phyloP scores from a whole-genome alignment of 2,797 vertebrate species.

The Phylloscopus collybita region DNA sequence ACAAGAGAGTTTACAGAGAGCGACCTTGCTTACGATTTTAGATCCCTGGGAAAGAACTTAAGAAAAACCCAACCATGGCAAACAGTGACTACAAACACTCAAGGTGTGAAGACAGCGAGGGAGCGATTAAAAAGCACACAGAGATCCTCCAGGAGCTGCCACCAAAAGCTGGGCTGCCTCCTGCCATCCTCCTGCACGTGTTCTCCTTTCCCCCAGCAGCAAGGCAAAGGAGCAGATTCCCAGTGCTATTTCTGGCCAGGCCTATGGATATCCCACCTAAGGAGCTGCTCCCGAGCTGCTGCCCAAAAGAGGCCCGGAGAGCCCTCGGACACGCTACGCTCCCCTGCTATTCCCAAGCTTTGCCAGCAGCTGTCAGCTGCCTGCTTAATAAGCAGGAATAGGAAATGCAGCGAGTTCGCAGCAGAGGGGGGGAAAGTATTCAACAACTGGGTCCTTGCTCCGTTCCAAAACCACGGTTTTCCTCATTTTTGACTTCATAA shows the following conservation, averaged over 20 bases:
- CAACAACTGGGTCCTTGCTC: not conserved
- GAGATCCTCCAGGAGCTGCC: not conserved
- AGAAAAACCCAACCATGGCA: too few relatives aligned
- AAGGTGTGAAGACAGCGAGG: not conserved
- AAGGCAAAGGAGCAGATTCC: not conserved
- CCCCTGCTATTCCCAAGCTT: slow-evolving; percentile 33
- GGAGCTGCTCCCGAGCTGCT: slow-evolving; percentile 17
- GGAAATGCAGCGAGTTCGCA: not conserved
- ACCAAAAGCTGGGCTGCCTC: not conserved
- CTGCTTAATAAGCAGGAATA: slow-evolving; percentile 1
- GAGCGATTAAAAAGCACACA: fast-evolving
- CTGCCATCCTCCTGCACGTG: not conserved
- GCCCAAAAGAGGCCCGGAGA: slow-evolving; percentile 25
- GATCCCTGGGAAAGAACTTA: too few relatives aligned
- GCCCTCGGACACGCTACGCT: not conserved
- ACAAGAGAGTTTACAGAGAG: too few relatives aligned
- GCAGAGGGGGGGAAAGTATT: not conserved
- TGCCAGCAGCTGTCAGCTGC: slow-evolving; percentile 54
- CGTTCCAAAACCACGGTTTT: fast-evolving
- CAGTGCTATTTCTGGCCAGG: slow-evolving; percentile 69
- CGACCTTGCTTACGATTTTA: too few relatives aligned
- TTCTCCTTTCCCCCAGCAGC: not conserved
- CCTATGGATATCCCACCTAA: not conserved
- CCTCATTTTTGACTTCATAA: not conserved
- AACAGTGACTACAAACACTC: too few relatives aligned